phyloP scores from a whole-genome alignment of 2,797 vertebrate genomes.

The Okamejei kenojei region DNA sequence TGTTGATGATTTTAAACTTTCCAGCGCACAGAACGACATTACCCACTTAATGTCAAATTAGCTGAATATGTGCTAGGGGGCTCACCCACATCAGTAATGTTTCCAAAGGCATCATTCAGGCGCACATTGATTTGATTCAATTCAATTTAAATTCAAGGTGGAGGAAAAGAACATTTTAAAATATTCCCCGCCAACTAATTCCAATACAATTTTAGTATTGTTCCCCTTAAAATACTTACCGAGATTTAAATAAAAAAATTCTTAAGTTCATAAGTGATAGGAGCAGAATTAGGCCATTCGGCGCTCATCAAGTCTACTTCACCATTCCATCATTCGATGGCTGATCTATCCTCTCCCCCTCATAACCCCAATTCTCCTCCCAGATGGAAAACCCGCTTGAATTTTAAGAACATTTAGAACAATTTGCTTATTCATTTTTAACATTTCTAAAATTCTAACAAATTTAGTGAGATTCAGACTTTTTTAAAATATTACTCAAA shows the following conservation, averaged over 20 bases:
- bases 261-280: too few relatives aligned
- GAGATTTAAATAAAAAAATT: neutral
- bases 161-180: neutral
- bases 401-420: neutral
- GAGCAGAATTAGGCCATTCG: too few relatives aligned
- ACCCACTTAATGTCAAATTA: neutral
- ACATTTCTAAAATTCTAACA: neutral
- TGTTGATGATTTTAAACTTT: neutral
- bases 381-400: neutral
- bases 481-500: neutral
- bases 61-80: neutral
- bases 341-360: too few relatives aligned
- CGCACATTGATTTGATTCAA: neutral
- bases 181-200: neutral
- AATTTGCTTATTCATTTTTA: too few relatives aligned
- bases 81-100: neutral
- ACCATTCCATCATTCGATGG: too few relatives aligned
- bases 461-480: neutral
- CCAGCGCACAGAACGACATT: too few relatives aligned
- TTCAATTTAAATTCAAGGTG: neutral
- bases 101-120: neutral
- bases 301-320: too few relatives aligned
- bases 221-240: neutral
- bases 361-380: too few relatives aligned
- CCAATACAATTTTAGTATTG: neutral